Base-by-base conservation (phyloP, 2,888 invertebrate genomes). In the Athripsodes cinereus region DNA sequence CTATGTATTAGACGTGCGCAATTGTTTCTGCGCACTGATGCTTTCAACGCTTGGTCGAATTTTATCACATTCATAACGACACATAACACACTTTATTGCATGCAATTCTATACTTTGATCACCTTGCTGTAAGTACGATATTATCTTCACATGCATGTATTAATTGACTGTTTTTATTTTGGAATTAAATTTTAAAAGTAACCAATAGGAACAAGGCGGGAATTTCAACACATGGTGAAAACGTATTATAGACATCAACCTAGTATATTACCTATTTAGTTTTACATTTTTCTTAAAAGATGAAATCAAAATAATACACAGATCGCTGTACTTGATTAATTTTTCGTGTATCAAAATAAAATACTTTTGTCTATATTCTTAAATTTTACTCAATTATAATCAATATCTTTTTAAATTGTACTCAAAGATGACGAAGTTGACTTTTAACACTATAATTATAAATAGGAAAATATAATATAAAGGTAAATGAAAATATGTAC, bases 1-100 rank as follows among this genome's bases (percentile, higher is more conserved):
- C 77, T 78, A 77, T 76, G 78, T 78, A 78, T 78, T 78, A 78
- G 78, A 78, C 77, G 77, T 79, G 78, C 78, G 78, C 78, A 78
- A 73, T 78, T 76, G 78, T 76, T 77, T 77, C 77, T 78, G 78
- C 78, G 78, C 78, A 78, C 75, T 78, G 75, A 79, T 78, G 78
- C 78, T 78, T 75, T 73, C 76, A 78, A 75, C 77, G 78, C 78
- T 79, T 78, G 78, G 78, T 75, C 19, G 47, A 47, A 40, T 40
- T 16, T 40, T 13, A 3, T 16, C 40, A 40, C n/a, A 8, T 40
- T 13, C 40, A 40, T 13, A 40, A 77, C 75, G 76, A 74, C 74
- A 73, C 74, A 74, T 77, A 78, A 75, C 72, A 16, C n/a, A 13
- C 13, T n/a, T 16, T 5, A 13, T 16, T 16, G 5, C 13, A 13